These are phyloP conservation scores for Poeciliopsis presidionis DNA, from an alignment of 2,797 vertebrate genomes.

Conservation along the genomic window DNA sequence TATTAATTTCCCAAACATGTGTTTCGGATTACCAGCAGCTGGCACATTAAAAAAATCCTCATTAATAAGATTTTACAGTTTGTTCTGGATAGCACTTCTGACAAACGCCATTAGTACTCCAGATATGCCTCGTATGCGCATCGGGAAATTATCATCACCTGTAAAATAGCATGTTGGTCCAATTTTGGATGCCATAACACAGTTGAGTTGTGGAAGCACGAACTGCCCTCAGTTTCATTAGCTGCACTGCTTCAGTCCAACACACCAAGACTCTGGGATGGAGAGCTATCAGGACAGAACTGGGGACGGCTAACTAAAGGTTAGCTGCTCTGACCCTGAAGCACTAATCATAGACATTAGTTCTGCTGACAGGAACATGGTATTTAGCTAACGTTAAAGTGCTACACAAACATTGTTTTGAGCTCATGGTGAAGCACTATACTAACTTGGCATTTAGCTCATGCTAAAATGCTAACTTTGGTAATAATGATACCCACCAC, in stretches of 20 bases:
- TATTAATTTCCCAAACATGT: constrained; percentile 47
- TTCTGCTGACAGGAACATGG: no score
- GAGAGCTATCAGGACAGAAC: background rate
- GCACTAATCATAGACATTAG: no score
- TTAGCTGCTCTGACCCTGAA: no score
- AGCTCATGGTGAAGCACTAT: no score
- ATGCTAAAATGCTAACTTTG: no score
- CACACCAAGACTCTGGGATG: background rate
- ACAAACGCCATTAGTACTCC: background rate
- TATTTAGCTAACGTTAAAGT: no score
- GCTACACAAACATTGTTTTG: no score
- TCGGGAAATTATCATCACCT: background rate
- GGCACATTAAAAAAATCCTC: constrained; percentile 28
- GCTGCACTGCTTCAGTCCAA: background rate
- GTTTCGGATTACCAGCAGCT: constrained; percentile 59
- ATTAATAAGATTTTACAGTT: constrained; percentile 29
- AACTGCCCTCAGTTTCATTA: background rate
- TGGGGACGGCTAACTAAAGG: no score
- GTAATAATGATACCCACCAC: no score
- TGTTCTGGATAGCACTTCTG: background rate
- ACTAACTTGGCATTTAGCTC: no score
- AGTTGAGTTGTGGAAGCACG: background rate
- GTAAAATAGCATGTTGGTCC: background rate
- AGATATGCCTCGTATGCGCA: background rate
- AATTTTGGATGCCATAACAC: background rate